Base-by-base conservation (phyloP, 2,888 invertebrate species). In the Clostera curtula region DNA sequence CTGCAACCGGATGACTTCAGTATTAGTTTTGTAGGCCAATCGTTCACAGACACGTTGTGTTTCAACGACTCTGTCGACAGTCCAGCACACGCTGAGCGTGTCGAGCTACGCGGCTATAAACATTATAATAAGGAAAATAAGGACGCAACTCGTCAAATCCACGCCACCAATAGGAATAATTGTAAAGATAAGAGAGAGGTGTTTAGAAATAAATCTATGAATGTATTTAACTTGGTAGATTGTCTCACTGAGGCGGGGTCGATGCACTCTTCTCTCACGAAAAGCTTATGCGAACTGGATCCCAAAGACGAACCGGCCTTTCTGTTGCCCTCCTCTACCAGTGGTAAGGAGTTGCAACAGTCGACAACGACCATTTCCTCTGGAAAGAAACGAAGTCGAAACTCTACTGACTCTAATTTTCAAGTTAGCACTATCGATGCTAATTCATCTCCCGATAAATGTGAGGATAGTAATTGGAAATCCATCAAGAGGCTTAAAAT, bases 401-500 rank as follows among this genome's bases (percentile, higher is more conserved):
- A 82, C 46, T 84, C 85, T 1, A 83, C 82, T 1, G 85, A 85
- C 34, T 80, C 83, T 0, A 82, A 67, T 53, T 79, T 83, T 49
- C 73, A 74, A 58, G 69, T 82, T 6, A 77, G 73, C 41, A 44
- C 59, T n/a, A 52, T 75, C 12, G 75, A 77, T 38, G 65, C 66
- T 5, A 72, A 74, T 45, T 49, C 65, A 16, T 80, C 77, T 4
- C 76, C 77, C 2, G 82, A 82, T 34, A 83, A 83, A 55, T 64
- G 72, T 16, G 84, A 83, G 46, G 83, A 84, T 14, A 77, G 75
- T 27, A 67, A 80, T 43, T 84, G 84, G 84, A 85, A 83, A 47
- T 82, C 85, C 2, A 84, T 85, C 12, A 85, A 85, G 54, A 66
- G 82, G 39, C 51, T 85, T 23, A 85, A 85, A 58, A 83, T 85